Evolutionary conservation across 2,888 invertebrate genomes (phyloP), one percentile per base, ranked within the genome.

Genomic region (Brenthis ino): DNA sequence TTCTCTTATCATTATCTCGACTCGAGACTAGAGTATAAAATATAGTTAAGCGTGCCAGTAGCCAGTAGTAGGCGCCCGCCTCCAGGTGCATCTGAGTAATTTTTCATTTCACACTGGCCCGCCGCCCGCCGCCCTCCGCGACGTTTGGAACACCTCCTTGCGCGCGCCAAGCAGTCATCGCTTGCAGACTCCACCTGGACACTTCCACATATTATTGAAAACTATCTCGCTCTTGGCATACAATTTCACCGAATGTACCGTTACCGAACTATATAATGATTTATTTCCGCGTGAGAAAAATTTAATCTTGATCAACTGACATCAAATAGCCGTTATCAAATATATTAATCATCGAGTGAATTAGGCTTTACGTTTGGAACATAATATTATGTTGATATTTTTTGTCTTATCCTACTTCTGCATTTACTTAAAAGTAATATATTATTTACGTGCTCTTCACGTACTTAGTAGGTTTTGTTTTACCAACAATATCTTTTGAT

Each of bases 151-250:
- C 67, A 60, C 14, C 65, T 14, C 28, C 5, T 28, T 28, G 57
- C 67, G 51, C 64, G 68, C 65, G 11, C 65, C 50, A 70, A 47
- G 60, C 56, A 68, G 68, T 58, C 57, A 28, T 33, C 61, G 66
- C 69, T 73, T 69, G 69, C 70, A 71, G 72, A 64, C 56, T 72
- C 71, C 75, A 75, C 53, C 71, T 68, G 60, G 67, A 65, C 71
- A 78, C 91, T 91, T 91, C 91, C 91, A 91, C 87, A 91, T 91
- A 91, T 91, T 91, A 89, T 91, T 91, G 79, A 82, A 79, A 81
- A 81, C 80, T 81, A 88, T 89, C 88, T 90, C 90, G 86, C 86
- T 80, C 80, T 83, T 87, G 88, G 88, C 87, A 82, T 80, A 75
- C 72, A 68, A 72, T 74, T 75, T 65, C 70, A 74, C 72, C 64